phyloP scores from a whole-genome alignment of 2,797 vertebrate genomes.

The Artibeus jamaicensis region DNA sequence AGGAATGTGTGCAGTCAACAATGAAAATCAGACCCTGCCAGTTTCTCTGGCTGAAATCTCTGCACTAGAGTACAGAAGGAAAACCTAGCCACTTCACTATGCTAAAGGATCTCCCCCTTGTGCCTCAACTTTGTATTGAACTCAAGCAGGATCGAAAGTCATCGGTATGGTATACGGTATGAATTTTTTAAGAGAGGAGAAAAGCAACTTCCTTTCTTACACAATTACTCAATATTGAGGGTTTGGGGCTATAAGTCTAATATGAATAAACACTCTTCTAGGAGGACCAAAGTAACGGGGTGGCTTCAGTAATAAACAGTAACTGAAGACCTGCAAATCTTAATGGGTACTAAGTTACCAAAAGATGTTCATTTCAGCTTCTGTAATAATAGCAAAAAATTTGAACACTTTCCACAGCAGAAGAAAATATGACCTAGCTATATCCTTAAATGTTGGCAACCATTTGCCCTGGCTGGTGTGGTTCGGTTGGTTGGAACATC shows the following conservation, averaged over 20 bases:
- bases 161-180: background rate
- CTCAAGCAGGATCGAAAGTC: background rate
- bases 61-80: background rate
- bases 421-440: background rate
- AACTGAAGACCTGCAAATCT: background rate
- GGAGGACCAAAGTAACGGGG: background rate
- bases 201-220: background rate
- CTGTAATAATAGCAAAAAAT: background rate
- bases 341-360: background rate
- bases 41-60: conserved; percentile 14
- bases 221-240: background rate
- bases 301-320: background rate
- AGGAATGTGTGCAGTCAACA: conserved; percentile 20
- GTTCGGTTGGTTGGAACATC: background rate
- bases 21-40: background rate
- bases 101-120: conserved; percentile 51
- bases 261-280: background rate
- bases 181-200: background rate
- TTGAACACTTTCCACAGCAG: background rate
- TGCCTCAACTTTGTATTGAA: conserved; percentile 55
- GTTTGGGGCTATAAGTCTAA: background rate
- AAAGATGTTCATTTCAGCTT: background rate
- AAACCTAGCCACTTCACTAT: background rate
- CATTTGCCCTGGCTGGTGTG: background rate
- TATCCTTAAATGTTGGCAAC: background rate